phyloP scores from a whole-genome alignment of 2,113 vertebrate species.

The Galbula dea region DNA sequence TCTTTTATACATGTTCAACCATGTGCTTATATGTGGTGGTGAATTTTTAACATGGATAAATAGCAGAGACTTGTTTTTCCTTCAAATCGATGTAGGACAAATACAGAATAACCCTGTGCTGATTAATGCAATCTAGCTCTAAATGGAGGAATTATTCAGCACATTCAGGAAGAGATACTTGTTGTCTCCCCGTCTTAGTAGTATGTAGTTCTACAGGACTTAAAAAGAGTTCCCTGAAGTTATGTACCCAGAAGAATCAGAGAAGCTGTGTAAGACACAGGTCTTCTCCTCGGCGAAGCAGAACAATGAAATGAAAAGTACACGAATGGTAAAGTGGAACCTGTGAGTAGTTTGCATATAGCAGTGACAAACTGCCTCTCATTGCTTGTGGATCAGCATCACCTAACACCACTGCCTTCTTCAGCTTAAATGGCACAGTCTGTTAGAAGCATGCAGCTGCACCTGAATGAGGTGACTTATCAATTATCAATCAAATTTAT shows the following conservation, averaged over 20 bases:
- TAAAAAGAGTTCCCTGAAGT: not conserved
- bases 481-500: not conserved
- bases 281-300: not conserved
- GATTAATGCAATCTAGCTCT: not conserved
- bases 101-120: not conserved
- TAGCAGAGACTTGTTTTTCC: not conserved
- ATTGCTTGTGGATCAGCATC: not conserved
- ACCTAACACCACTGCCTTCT: not conserved
- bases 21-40: not conserved
- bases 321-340: not conserved
- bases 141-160: not conserved
- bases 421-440: not conserved
- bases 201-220: not conserved
- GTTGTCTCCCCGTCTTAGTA: not conserved
- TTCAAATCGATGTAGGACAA: not conserved
- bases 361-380: not conserved
- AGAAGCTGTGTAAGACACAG: not conserved
- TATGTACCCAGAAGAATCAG: not conserved
- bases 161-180: not conserved
- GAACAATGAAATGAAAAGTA: not conserved
- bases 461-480: not conserved
- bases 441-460: not conserved
- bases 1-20: not conserved
- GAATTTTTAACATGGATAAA: not conserved
- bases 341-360: not conserved